phyloP scores from a whole-genome alignment of 2,797 vertebrate genomes.

The Rhinogobio ventralis region DNA sequence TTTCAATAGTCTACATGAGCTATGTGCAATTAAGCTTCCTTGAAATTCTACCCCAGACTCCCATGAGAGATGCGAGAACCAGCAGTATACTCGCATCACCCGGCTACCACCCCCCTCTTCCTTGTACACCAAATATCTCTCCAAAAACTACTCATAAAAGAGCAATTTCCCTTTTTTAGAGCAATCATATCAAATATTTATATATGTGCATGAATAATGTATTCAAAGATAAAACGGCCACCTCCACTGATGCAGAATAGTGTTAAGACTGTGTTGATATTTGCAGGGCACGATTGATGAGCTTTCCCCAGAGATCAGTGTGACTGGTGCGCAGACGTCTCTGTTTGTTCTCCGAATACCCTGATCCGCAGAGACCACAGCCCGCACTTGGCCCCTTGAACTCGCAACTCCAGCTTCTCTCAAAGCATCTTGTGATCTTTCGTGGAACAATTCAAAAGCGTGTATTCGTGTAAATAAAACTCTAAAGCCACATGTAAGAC shows the following conservation, averaged over 20 bases:
- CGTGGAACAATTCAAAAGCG: not conserved
- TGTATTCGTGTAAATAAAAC: constrained; percentile 29
- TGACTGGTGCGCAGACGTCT: constrained; percentile 30
- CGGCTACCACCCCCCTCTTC: constrained; percentile 21
- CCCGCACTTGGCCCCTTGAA: constrained; percentile 46
- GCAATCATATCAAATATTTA: constrained; percentile 64
- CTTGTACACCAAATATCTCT: constrained; percentile 55
- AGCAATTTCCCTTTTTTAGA: constrained; percentile 58
- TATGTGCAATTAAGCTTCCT: constrained; percentile 59
- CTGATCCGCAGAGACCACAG: constrained; percentile 52
- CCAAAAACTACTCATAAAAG: constrained; percentile 54
- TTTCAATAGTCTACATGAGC: constrained; percentile 56
- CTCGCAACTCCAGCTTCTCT: constrained; percentile 27
- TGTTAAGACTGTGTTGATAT: constrained; percentile 60
- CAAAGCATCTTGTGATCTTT: constrained; percentile 38
- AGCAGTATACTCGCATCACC: constrained; percentile 44
- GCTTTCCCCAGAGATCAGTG: constrained; percentile 43
- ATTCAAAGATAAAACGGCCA: constrained; percentile 57
- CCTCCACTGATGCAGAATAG: constrained; percentile 50
- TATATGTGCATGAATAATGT: constrained; percentile 62
- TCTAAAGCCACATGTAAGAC: constrained; percentile 23
- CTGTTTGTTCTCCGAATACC: constrained; percentile 51
- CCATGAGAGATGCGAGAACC: constrained; percentile 45
- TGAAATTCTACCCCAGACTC: constrained; percentile 52
- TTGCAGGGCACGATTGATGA: constrained; percentile 49